Conservation (phyloP, 2,797 vertebrate genomes). For the Diplodus sargus region DNA sequence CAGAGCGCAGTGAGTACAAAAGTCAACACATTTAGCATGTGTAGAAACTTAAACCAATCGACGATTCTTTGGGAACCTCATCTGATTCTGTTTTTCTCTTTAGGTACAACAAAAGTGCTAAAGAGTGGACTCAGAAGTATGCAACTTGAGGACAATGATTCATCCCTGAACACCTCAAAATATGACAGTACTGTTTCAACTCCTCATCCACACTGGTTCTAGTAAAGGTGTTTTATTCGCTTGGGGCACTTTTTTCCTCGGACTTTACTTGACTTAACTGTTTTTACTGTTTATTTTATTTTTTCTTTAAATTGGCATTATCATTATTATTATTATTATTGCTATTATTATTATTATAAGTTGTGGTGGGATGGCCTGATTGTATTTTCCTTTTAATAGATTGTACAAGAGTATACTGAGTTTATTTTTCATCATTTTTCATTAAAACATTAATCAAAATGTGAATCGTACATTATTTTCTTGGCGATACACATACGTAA, state of each 20-base stretch:
- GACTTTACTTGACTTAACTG: conserved; percentile 73
- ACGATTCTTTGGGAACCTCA: not conserved
- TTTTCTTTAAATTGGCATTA: conserved; percentile 62
- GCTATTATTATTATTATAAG: conserved; percentile 52
- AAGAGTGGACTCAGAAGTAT: conserved; percentile 83
- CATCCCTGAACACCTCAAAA: conserved; percentile 65
- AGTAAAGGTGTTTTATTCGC: conserved; percentile 69
- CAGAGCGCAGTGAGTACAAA: conserved; percentile 78
- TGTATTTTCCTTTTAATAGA: conserved; percentile 72
- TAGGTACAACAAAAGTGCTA: conserved; percentile 84
- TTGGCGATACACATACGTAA: conserved; percentile 1
- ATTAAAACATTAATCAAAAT: conserved; percentile 74
- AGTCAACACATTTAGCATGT: not conserved
- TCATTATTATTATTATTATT: conserved; percentile 39
- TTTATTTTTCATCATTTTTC: conserved; percentile 81
- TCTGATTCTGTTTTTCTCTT: conserved; percentile 2
- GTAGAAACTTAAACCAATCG: not conserved
- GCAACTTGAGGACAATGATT: conserved; percentile 78
- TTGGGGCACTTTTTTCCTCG: conserved; percentile 75
- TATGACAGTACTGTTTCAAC: conserved; percentile 73
- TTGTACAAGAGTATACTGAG: conserved; percentile 76
- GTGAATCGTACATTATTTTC: conserved; percentile 26
- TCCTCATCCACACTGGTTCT: conserved; percentile 71
- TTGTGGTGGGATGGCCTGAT: conserved; percentile 60
- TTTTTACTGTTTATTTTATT: conserved; percentile 68